These are phyloP conservation scores for Chloebia gouldiae DNA, from an alignment of 2,113 vertebrate species.

Conservation along the genomic window DNA sequence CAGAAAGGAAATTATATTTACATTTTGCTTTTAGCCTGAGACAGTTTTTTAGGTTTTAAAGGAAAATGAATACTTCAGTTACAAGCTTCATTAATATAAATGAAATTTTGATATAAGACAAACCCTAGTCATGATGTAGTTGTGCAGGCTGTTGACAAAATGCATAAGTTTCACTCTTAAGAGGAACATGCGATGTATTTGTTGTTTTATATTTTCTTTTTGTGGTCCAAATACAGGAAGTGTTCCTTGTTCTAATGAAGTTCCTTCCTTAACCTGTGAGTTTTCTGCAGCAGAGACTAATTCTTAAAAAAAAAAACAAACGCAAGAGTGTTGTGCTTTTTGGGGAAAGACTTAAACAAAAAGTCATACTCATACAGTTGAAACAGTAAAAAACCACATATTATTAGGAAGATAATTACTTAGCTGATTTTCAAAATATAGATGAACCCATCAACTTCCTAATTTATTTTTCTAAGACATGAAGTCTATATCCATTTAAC, in stretches of 20 bases:
- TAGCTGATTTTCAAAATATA: neutral
- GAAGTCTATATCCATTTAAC: neutral
- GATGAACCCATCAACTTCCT: neutral
- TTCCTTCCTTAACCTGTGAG: constrained; percentile 59
- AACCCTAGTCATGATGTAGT: constrained; percentile 98
- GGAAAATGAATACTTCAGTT: neutral
- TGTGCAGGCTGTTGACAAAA: constrained; percentile 98
- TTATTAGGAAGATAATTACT: neutral
- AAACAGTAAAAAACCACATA: neutral
- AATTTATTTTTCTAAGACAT: neutral
- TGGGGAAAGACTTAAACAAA: neutral
- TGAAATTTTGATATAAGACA: constrained; percentile 1
- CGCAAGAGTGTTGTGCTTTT: neutral
- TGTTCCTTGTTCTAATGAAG: constrained; percentile 57
- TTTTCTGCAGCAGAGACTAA: constrained; percentile 81
- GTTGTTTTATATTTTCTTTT: constrained; percentile 79
- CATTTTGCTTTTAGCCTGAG: neutral
- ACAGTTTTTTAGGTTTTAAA: neutral
- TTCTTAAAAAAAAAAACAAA: constrained; percentile 69
- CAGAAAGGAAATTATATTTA: neutral
- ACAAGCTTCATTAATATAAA: neutral
- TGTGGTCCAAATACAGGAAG: constrained; percentile 29
- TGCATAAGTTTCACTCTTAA: constrained; percentile 97
- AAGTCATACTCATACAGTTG: neutral
- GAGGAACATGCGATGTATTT: constrained; percentile 95